Evolutionary conservation across 2,888 invertebrate genomes (phyloP).

Genomic region (Nephrotoma appendiculata): DNA sequence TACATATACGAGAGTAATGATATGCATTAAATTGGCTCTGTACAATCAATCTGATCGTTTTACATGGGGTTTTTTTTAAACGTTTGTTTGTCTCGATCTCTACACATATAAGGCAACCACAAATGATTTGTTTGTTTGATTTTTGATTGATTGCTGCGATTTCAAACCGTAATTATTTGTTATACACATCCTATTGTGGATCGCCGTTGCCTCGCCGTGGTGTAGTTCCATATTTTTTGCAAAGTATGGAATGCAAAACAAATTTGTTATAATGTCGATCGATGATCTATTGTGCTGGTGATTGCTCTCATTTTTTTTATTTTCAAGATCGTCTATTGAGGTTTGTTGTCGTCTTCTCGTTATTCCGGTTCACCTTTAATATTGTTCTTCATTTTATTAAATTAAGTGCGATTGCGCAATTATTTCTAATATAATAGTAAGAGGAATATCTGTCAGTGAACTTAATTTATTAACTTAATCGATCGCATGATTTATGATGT

Average conservation of each 20-base stretch:
- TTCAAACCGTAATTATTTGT: background rate
- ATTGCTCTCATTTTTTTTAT: background rate
- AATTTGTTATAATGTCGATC: background rate
- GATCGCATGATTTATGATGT: no score
- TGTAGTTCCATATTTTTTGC: background rate
- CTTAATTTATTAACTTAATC: no score
- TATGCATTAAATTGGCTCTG: background rate
- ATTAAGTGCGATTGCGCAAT: no score
- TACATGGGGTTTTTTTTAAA: background rate
- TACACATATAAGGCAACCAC: background rate
- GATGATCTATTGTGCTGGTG: background rate
- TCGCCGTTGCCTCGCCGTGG: background rate
- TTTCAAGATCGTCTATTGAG: background rate
- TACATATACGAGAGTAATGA: background rate
- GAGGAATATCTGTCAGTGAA: no score
- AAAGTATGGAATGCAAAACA: background rate
- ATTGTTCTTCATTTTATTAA: no score
- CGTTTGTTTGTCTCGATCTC: background rate
- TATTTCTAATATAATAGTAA: no score
- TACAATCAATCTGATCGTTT: background rate
- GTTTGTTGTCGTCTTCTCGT: background rate
- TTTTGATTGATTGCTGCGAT: background rate
- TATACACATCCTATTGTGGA: background rate
- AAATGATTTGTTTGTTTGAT: conserved; percentile 1
- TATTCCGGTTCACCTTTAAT: no score